Evolutionary conservation across 2,113 vertebrate species (phyloP).

Genomic region (Oryzias celebensis): DNA sequence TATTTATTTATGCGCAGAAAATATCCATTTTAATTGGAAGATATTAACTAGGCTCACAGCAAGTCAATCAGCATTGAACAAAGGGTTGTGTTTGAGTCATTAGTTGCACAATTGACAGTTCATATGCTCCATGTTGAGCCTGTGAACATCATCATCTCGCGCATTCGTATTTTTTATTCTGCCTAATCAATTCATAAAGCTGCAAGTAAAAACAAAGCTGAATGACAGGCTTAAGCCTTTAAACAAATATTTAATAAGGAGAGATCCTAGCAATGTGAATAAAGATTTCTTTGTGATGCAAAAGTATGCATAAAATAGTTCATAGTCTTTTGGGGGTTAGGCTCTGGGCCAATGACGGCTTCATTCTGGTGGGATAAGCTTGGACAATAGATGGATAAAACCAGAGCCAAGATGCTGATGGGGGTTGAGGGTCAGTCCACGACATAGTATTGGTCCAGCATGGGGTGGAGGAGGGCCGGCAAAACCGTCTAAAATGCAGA

Average conservation of each 20-base stretch:
- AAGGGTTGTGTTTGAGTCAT: conserved; percentile 71
- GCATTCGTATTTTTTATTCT: conserved; percentile 62
- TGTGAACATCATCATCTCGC: conserved; percentile 55
- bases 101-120: conserved; percentile 71
- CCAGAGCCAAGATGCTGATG: too few relatives aligned
- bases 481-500: too few relatives aligned
- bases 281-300: too few relatives aligned
- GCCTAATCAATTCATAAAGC: conserved; percentile 47
- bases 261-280: too few relatives aligned
- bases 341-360: too few relatives aligned
- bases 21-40: conserved; percentile 59
- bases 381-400: too few relatives aligned
- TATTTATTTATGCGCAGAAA: conserved; percentile 49
- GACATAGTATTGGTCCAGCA: too few relatives aligned
- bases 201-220: conserved; percentile 56
- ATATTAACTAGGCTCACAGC: conserved; percentile 59
- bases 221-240: conserved; percentile 46
- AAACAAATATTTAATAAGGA: conserved; percentile 31
- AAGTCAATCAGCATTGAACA: conserved; percentile 68
- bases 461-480: too few relatives aligned
- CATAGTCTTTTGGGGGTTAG: too few relatives aligned
- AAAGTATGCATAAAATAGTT: too few relatives aligned
- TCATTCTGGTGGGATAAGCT: too few relatives aligned
- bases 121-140: conserved; percentile 58
- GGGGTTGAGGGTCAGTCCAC: too few relatives aligned